Base-by-base conservation (phyloP, 2,797 vertebrate genomes). In the Falco berigora region DNA sequence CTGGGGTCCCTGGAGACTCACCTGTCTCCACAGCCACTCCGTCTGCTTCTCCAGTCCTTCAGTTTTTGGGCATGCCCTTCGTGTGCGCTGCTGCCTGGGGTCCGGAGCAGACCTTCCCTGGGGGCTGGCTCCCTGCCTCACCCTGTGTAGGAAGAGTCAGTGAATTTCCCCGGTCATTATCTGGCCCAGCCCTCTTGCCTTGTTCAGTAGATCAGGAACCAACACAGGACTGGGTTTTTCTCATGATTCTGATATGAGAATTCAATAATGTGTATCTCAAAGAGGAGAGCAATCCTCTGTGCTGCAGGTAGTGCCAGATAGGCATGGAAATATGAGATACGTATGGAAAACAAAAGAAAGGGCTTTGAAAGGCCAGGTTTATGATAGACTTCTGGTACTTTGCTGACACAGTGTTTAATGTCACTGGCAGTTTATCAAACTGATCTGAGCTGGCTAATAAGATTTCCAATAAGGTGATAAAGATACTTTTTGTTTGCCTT, bases 1-100 rank as follows among this genome's bases (percentile, higher is more conserved):
- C 3, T 0, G 0, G 50, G 6, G 30, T 32, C 23, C 21, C 30
- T 74, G 52, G 38, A 61, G 30, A 38, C 6, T 18, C 6, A 1
- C 6, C 10, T 80, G 17, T 52, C 46, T 74, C 56, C 24, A 30
- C 13, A 77, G 24, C 27, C 13, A 6, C 8, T 55, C 34, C 12
- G 9, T 61, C 52, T 52, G 4, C 18, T 69, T 80, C 36, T 56
- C 36, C 23, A 82, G 53, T 6, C 22, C 8, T 58, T 53, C 30
- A 19, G 12, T 42, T 86, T 67, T 47, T 61, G 79, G 32, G n/a
- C 15, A 12, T 0, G 3, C 5, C 76, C 66, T 73, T 40, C 0
- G 0, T 1, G 3, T 32, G 46, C 76, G 36, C n/a, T 74, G 28
- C 5, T 64, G 49, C 53, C n/a, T 28, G 61, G 28, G 58, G 62